Conservation (phyloP, 1,140 invertebrate genomes). For the Pseudomyrmex sp. region DNA sequence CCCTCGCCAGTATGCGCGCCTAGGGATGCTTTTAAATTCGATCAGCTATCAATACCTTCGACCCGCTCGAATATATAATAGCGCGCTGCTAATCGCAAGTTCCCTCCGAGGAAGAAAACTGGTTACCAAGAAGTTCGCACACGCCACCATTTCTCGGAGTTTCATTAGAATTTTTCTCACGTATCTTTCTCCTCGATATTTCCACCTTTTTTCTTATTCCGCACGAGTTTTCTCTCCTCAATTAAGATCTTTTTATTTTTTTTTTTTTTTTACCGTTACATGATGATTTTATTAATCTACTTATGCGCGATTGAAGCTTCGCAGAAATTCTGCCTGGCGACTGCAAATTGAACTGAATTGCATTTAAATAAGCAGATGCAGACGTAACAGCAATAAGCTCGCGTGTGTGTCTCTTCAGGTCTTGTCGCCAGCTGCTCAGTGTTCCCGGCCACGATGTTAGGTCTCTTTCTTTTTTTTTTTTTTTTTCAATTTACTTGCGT, state of each 20-base stretch:
- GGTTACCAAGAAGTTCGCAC: background rate
- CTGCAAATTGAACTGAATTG: background rate
- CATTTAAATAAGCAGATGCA: conserved; percentile 21
- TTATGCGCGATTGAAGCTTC: background rate
- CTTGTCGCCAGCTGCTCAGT: background rate
- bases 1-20: conserved; percentile 40
- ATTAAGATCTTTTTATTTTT: too few relatives aligned
- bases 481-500: conserved; percentile 44
- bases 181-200: too few relatives aligned
- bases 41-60: conserved; percentile 25
- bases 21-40: conserved; percentile 25
- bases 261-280: too few relatives aligned
- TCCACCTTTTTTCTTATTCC: too few relatives aligned
- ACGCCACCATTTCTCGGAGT: too few relatives aligned
- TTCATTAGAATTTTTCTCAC: too few relatives aligned
- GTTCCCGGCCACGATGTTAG: background rate
- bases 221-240: too few relatives aligned
- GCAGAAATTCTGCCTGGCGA: background rate
- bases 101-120: background rate
- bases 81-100: background rate
- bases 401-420: background rate
- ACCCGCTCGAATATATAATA: background rate
- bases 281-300: too few relatives aligned
- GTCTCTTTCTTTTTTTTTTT: background rate
- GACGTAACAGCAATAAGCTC: background rate